Base-by-base conservation (phyloP, 2,797 vertebrate genomes). In the Sorex maritimensis region DNA sequence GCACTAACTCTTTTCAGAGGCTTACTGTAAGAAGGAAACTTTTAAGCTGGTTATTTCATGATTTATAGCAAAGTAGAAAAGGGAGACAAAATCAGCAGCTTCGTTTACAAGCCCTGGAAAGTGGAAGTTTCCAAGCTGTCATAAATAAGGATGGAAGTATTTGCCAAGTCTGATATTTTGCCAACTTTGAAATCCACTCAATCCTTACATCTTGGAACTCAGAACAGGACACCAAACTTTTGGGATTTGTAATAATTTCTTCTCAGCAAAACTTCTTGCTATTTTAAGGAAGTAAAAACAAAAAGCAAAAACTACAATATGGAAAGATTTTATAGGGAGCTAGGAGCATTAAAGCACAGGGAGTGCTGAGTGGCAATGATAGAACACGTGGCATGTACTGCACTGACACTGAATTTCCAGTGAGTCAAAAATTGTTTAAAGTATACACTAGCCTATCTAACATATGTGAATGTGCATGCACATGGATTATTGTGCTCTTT, bases 221-320 rank as follows among this genome's bases (percentile, higher is more conserved):
- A 90, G 92, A 97, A 91, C n/a, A 44, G 89, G 96, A 95, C 84
- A 96, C 68, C 65, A 96, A 94, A 92, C 95, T 96, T 97, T 95
- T 73, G 96, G 91, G 96, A 96, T 95, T 96, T 96, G 91, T 93
- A 96, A 96, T 92, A 46, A 92, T 92, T 96, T 96, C 86, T 96
- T 94, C 93, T 96, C 96, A 94, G 84, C 58, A 85, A 96, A 96
- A 95, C 72, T 84, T 92, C 79, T 96, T 95, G 85, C 84, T 96
- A 91, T 96, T 95, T 94, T 95, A 90, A 94, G 75, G 78, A 93
- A 94, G 71, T 91, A 90, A 95, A 96, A 95, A 90, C 52, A 96
- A 95, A 93, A 95, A 72, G 46, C 10, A 92, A 92, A 93, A 83
- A 83, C 52, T 63, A 91, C 26, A 88, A 81, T 80, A 95, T 89